Evolutionary conservation across 2,113 vertebrate genomes (phyloP), one percentile per base, ranked within the genome.

Genomic region (Macrotus californicus): DNA sequence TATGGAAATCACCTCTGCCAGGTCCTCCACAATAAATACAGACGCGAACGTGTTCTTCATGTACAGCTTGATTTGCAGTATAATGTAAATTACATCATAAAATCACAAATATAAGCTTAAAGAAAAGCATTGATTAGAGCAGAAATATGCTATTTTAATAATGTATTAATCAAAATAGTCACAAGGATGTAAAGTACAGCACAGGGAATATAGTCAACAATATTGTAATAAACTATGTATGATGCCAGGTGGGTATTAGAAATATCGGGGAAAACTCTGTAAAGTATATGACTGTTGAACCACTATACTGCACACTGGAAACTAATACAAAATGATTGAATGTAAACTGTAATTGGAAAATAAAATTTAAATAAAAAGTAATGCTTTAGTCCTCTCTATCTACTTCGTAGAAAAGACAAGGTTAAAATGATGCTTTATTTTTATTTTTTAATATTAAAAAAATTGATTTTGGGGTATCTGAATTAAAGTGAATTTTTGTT

Each of bases 61-160:
- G 52, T 54, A 54, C 39, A 90, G 46, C 56, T 48, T 70, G 52
- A 89, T 76, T 41, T 39, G 7, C 5, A 77, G 48, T 66, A 90
- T 31, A 66, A 96, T 36, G 16, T 39, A 96, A 66, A 82, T 86
- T 91, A 93, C n/a, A 67, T 87, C 76, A 66, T 93, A 90, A 90
- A 95, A 89, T 54, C 81, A 92, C 12, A 92, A 87, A 90, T 72
- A 72, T n/a, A 84, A 96, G 34, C 31, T 82, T 96, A 80, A 83
- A 95, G 54, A 86, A 82, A 87, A 85, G 19, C 43, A 83, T 0
- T 89, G 36, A 52, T 87, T 91, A 90, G 8, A 87, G 50, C 11
- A 93, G 59, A 89, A 95, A 90, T 69, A 92, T 39, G 59, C 39
- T 67, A 91, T 52, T 87, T 89, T 79, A 93, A 93, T 93, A 87